Percentiles rank a stretch among this genome's conserved stretches.
Evolutionary conservation across 2,888 invertebrate genomes (phyloP).

Genomic region (Drosophila emarginata): DNA sequence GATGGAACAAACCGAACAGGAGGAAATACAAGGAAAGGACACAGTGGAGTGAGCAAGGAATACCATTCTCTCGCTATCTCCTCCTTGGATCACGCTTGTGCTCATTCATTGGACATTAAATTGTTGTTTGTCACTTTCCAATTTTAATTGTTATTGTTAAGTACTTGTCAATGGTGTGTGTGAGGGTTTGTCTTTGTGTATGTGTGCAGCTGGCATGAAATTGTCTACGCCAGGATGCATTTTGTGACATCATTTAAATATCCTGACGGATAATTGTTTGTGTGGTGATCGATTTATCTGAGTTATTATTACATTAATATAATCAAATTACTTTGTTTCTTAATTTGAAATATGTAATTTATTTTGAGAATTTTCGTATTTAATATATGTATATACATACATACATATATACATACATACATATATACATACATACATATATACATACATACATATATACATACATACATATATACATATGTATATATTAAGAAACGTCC

Average conservation of each 20-base stretch:
- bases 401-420: too few relatives aligned
- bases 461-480: too few relatives aligned
- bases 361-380: too few relatives aligned
- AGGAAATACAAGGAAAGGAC: conserved; percentile 16
- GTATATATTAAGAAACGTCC: too few relatives aligned
- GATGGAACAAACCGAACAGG: conserved; percentile 3
- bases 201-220: conserved; percentile 70
- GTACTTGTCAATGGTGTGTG: conserved; percentile 56
- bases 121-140: conserved; percentile 57
- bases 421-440: too few relatives aligned
- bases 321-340: not conserved
- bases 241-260: conserved; percentile 63
- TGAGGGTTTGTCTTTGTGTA: conserved; percentile 14
- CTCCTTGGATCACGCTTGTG: not conserved
- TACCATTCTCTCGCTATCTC: not conserved
- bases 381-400: too few relatives aligned
- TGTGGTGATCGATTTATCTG: not conserved
- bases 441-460: too few relatives aligned
- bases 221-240: conserved; percentile 54
- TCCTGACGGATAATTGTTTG: conserved; percentile 45
- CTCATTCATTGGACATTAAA: conserved; percentile 18
- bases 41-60: conserved; percentile 6
- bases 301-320: conserved; percentile 43
- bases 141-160: conserved; percentile 75
- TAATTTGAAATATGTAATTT: too few relatives aligned